These are phyloP conservation scores for Morbakka virulenta DNA, from an alignment of 30 jellyfish, hydroid and myxozoan genomes.

Conservation along the genomic window DNA sequence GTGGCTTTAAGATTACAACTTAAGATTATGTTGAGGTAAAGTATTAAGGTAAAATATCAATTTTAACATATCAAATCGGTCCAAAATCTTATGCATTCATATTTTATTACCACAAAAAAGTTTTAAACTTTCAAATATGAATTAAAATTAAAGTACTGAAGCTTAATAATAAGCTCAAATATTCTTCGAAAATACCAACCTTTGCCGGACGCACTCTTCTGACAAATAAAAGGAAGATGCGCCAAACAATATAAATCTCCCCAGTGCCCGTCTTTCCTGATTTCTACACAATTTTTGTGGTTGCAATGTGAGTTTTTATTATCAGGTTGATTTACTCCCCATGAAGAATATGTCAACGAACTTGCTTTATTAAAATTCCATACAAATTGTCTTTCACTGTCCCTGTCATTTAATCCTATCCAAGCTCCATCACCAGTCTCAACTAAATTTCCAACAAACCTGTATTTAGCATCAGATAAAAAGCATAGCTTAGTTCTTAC, in stretches of 20 bases:
- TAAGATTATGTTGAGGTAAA: no score
- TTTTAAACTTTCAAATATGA: no score
- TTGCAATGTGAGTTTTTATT: conserved; percentile 73
- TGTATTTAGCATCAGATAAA: no score
- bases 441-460: conserved; percentile 70
- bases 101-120: no score
- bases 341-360: conserved; percentile 28
- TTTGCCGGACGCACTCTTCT: conserved; percentile 17
- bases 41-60: no score
- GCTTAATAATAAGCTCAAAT: no score
- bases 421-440: conserved; percentile 90
- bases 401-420: conserved; percentile 90
- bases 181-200: conserved; percentile 58
- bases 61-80: no score
- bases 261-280: conserved; percentile 65
- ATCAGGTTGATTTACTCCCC: conserved; percentile 85
- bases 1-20: no score
- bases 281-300: conserved; percentile 79
- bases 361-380: conserved; percentile 60
- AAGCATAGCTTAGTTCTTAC: no score
- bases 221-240: conserved; percentile 69
- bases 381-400: conserved; percentile 35
- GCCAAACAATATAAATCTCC: conserved; percentile 69
- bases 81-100: no score
- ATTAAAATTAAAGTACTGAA: no score